These are phyloP conservation scores for Sebastes taczanowskii DNA, from an alignment of 2,797 vertebrate genomes.

Conservation along the genomic window DNA sequence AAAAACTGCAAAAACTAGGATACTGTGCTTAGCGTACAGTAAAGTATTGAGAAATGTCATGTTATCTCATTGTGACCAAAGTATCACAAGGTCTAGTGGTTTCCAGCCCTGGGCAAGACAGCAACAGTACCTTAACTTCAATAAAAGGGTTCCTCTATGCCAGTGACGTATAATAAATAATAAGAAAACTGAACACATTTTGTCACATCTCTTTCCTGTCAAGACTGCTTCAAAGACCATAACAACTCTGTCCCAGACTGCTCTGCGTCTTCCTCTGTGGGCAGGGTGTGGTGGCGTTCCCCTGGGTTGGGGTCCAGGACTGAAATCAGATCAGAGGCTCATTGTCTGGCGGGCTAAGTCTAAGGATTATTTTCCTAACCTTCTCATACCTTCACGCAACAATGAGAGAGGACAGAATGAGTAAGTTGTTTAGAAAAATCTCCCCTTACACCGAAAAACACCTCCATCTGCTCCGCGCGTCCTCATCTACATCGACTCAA, in stretches of 20 bases:
- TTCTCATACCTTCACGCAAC: conserved; percentile 77
- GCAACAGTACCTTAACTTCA: conserved; percentile 40
- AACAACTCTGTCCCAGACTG: conserved; percentile 32
- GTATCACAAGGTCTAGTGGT: conserved; percentile 49
- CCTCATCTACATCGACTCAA: conserved; percentile 69
- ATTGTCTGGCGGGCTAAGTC: conserved; percentile 72
- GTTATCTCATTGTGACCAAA: conserved; percentile 52
- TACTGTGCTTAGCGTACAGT: conserved; percentile 20
- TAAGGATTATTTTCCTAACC: conserved; percentile 72
- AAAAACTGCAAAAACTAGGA: not conserved
- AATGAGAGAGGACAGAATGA: conserved; percentile 74
- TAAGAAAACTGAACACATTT: conserved; percentile 11
- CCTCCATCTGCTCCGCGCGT: conserved; percentile 68
- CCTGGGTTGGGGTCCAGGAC: conserved; percentile 65
- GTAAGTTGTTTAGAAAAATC: conserved; percentile 75
- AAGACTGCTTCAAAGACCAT: conserved; percentile 6
- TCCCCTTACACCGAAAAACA: conserved; percentile 66
- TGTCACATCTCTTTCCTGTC: conserved; percentile 35
- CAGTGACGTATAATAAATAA: conserved; percentile 19
- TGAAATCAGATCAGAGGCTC: conserved; percentile 75
- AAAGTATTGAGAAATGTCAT: conserved; percentile 33
- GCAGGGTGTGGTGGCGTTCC: conserved; percentile 69
- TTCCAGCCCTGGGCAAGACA: conserved; percentile 30
- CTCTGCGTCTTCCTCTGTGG: conserved; percentile 40
- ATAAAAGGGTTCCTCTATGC: conserved; percentile 21